phyloP scores from a whole-genome alignment of 2,113 vertebrate species.

The Chrysemys picta region DNA sequence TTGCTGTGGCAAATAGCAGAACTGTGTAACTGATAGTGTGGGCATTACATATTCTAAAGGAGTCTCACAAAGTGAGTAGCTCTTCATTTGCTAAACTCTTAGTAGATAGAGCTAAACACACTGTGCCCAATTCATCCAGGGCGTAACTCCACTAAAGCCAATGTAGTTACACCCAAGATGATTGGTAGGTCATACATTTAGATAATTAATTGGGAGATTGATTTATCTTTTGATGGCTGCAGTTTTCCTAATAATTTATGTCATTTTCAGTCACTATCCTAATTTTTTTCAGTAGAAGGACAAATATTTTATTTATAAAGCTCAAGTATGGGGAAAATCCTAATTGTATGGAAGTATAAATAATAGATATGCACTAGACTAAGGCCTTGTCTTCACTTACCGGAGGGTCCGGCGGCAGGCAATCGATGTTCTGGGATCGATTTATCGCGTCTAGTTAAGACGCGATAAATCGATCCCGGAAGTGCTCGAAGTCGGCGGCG shows the following conservation, averaged over 20 bases:
- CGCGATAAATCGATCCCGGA: no score
- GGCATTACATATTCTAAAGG: background rate
- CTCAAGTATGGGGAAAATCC: conserved; percentile 8
- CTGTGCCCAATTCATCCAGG: background rate
- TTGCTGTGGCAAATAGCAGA: conserved; percentile 44
- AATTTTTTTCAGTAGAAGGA: background rate
- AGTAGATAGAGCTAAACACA: background rate
- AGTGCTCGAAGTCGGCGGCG: no score
- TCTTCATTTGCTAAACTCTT: background rate
- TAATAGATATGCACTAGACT: background rate
- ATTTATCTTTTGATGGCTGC: background rate
- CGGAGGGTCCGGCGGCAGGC: no score
- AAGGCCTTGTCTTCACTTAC: no score
- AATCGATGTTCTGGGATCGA: no score
- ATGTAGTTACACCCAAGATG: background rate
- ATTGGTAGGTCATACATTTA: background rate
- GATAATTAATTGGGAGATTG: background rate
- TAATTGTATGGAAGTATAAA: accelerated
- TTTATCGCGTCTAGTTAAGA: no score
- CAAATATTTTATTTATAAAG: background rate
- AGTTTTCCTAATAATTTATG: accelerated
- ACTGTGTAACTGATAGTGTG: background rate
- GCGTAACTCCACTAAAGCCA: background rate
- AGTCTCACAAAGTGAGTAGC: background rate
- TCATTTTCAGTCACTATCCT: background rate